These are phyloP conservation scores for Psylliodes chrysocephalus DNA, from an alignment of 2,888 invertebrate genomes.

Conservation along the genomic window DNA sequence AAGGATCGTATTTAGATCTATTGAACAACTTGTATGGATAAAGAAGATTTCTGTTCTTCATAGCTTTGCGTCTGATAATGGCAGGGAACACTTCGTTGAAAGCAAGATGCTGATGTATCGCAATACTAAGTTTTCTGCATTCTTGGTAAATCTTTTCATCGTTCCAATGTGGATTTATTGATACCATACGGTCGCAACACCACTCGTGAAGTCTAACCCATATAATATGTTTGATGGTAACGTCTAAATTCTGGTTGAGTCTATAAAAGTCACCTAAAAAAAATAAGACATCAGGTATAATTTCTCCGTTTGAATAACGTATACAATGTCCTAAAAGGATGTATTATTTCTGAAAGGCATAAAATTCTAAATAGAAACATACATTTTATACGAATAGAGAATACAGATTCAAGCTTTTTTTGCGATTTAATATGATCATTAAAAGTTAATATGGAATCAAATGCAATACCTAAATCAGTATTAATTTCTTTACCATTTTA, in stretches of 20 bases:
- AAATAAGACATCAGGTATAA: no score
- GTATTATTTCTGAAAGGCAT: no score
- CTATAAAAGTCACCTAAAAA: not conserved
- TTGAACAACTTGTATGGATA: constrained; percentile 35
- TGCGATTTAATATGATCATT: no score
- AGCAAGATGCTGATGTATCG: constrained; percentile 72
- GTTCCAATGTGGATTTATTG: constrained; percentile 65
- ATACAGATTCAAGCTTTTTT: no score
- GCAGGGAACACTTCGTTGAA: constrained; percentile 77
- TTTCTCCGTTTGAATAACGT: no score
- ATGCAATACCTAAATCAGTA: no score
- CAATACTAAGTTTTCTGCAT: constrained; percentile 61
- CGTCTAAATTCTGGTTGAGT: not conserved
- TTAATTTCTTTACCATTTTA: no score
- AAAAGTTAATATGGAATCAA: no score
- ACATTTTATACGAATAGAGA: no score
- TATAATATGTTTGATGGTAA: not conserved
- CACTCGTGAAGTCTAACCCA: not conserved
- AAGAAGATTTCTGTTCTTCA: constrained; percentile 14
- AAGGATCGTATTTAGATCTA: not conserved
- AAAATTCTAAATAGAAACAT: no score
- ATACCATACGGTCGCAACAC: not conserved
- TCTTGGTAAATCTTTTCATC: constrained; percentile 65
- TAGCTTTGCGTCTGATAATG: constrained; percentile 24
- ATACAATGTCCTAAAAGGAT: no score